Evolutionary conservation across 2,113 vertebrate genomes (phyloP).

Genomic region (Colaptes auratus): DNA sequence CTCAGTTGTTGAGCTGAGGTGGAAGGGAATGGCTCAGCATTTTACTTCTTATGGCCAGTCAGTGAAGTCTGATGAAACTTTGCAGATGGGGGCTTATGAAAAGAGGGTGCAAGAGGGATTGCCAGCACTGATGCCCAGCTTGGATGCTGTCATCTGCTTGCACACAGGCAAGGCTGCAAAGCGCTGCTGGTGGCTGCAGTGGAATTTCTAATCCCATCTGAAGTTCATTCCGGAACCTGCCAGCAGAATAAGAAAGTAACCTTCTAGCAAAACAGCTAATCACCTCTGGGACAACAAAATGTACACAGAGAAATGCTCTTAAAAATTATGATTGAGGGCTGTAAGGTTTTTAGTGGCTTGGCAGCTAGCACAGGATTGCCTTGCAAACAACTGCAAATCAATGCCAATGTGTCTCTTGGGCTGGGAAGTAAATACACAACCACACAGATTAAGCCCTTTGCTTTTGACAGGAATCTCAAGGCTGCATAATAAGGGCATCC

Average conservation of each 20-base stretch:
- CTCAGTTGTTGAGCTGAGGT: background rate
- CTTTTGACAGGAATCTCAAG: background rate
- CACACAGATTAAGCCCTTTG: background rate
- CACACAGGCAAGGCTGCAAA: background rate
- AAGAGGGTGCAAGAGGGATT: background rate
- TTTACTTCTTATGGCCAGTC: background rate
- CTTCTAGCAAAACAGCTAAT: conserved; percentile 22
- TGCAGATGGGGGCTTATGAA: background rate
- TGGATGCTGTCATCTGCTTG: background rate
- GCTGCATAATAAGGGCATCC: background rate
- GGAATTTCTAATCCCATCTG: background rate
- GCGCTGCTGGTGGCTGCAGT: background rate
- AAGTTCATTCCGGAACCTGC: background rate
- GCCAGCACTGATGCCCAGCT: background rate
- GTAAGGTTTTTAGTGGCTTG: background rate
- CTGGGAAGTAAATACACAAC: background rate
- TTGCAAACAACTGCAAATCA: background rate
- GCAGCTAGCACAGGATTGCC: background rate
- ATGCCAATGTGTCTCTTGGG: background rate
- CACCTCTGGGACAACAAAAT: background rate
- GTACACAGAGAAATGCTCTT: conserved; percentile 22
- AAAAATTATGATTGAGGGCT: conserved; percentile 4
- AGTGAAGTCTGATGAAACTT: background rate
- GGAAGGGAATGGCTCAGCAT: background rate
- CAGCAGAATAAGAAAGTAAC: background rate